Evolutionary conservation across 2,113 vertebrate species (phyloP).

Genomic region (Hydropotes inermis): DNA sequence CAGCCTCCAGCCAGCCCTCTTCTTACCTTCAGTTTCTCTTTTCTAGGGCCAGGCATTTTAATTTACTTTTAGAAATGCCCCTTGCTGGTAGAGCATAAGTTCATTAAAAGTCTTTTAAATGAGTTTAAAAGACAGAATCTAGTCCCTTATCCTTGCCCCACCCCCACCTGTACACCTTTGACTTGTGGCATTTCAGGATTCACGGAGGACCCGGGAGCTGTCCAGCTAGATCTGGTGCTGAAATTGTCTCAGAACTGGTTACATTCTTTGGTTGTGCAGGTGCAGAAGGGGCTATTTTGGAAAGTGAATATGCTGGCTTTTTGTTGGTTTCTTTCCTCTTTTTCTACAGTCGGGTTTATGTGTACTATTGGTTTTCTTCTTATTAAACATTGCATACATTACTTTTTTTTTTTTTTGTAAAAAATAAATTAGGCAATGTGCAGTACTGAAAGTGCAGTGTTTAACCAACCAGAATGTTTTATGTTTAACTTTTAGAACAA

Average conservation of each 20-base stretch:
- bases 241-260: constrained; percentile 45
- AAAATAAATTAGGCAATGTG: constrained; percentile 64
- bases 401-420: constrained; percentile 31
- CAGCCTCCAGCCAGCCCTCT: background rate
- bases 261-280: constrained; percentile 32
- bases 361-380: constrained; percentile 44
- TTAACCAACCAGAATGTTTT: constrained; percentile 69
- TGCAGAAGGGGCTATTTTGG: constrained; percentile 52
- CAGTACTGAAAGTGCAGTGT: constrained; percentile 73
- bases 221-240: constrained; percentile 68
- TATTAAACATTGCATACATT: constrained; percentile 51
- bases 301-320: constrained; percentile 59
- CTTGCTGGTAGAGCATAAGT: background rate
- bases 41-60: constrained; percentile 48
- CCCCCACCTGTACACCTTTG: background rate
- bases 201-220: constrained; percentile 20
- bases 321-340: constrained; percentile 50
- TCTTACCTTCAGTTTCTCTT: constrained; percentile 31
- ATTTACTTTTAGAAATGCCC: constrained; percentile 67
- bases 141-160: background rate
- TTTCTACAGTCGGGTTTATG: constrained; percentile 45
- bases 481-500: constrained; percentile 68
- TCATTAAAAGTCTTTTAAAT: background rate
- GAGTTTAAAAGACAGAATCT: background rate
- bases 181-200: constrained; percentile 8